These are phyloP conservation scores for Neotoma lepida DNA, from an alignment of 2,113 vertebrate genomes.

Conservation along the genomic window DNA sequence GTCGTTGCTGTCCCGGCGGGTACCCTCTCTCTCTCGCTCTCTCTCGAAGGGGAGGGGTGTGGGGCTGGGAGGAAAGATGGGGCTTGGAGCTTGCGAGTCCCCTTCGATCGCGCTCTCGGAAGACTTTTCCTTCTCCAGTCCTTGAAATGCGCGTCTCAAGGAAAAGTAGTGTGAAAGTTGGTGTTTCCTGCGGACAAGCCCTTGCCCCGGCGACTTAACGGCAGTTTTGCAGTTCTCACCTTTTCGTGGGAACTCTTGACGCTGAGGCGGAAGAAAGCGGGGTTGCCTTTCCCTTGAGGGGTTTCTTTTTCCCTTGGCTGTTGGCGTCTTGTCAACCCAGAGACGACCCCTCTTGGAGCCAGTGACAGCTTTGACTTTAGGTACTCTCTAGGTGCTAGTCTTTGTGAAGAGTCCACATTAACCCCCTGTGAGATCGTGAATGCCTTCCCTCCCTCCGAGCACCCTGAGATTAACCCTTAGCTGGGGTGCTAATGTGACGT, in stretches of 20 bases:
- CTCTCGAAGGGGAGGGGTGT: neutral
- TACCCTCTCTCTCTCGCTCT: neutral
- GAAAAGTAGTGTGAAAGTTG: neutral
- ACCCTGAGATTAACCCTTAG: conserved; percentile 77
- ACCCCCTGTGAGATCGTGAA: neutral
- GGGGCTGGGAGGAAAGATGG: neutral
- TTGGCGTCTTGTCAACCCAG: conserved; percentile 76
- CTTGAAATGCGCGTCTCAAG: conserved; percentile 13
- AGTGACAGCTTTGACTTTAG: conserved; percentile 5
- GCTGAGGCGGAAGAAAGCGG: conserved; percentile 19
- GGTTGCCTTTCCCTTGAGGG: conserved; percentile 75
- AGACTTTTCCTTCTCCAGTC: conserved; percentile 25
- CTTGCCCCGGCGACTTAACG: neutral
- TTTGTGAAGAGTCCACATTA: conserved; percentile 20
- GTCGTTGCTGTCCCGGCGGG: conserved; percentile 21
- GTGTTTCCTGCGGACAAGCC: neutral
- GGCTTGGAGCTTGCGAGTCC: neutral
- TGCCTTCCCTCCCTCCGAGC: conserved; percentile 67
- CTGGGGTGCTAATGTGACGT: conserved; percentile 21
- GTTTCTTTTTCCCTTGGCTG: conserved; percentile 69
- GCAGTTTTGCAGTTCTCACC: conserved; percentile 33
- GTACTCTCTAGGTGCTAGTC: neutral
- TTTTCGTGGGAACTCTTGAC: conserved; percentile 23
- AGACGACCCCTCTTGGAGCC: conserved; percentile 56
- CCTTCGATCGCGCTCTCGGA: neutral